A percentile compares a stretch with the other conserved stretches of the same genome.
Evolutionary conservation across 2,797 vertebrate species (phyloP).

Genomic region (Pelochelys cantorii): DNA sequence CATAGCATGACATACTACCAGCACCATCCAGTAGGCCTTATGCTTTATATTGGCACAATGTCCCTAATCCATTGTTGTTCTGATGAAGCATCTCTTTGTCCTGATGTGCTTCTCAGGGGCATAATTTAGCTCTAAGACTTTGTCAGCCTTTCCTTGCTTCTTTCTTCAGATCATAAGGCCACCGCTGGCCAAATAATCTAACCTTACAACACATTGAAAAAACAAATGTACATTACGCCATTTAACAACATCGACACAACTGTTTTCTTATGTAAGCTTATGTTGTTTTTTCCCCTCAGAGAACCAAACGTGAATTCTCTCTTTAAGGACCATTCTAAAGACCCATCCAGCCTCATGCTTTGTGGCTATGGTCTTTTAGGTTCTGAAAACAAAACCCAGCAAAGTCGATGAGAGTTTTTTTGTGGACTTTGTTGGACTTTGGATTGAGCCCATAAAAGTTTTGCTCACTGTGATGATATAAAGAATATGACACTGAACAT

Average conservation of each 20-base stretch:
- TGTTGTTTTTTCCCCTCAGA: slow-evolving; percentile 34
- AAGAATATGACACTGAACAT: slow-evolving; percentile 24
- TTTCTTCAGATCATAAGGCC: not conserved
- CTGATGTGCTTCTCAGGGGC: no score
- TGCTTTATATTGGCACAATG: no score
- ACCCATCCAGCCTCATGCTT: slow-evolving; percentile 58
- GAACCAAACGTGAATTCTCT: not conserved
- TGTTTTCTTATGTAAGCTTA: not conserved
- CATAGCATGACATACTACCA: no score
- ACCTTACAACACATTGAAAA: slow-evolving; percentile 41
- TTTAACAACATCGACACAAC: slow-evolving; percentile 20
- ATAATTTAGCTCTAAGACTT: no score
- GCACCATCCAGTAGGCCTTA: no score
- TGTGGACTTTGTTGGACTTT: slow-evolving; percentile 25
- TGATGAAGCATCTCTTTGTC: no score
- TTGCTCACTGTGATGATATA: slow-evolving; percentile 26
- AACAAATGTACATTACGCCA: slow-evolving; percentile 27
- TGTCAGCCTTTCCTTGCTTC: not conserved
- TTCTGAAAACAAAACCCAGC: slow-evolving; percentile 43
- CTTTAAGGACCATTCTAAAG: slow-evolving; percentile 64
- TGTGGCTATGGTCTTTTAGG: slow-evolving; percentile 55
- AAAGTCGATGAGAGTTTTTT: slow-evolving; percentile 55
- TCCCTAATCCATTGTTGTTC: no score
- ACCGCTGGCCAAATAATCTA: slow-evolving; percentile 37
- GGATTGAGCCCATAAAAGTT: slow-evolving; percentile 45